Conservation (phyloP, 2,888 invertebrate species). For the Chymomyza fuscimana region DNA sequence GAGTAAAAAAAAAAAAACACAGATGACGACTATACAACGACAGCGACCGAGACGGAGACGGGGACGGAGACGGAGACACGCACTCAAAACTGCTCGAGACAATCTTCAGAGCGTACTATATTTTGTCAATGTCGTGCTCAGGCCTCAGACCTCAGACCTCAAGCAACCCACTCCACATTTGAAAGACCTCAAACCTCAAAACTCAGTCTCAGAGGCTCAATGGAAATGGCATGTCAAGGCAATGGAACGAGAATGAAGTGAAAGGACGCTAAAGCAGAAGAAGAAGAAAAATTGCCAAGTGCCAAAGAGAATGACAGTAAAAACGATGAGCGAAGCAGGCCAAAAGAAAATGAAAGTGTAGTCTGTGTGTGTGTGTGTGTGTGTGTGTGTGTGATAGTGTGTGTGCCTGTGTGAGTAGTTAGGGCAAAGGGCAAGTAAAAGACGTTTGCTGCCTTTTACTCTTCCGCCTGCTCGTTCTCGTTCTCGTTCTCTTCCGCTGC, state of each 20-base stretch:
- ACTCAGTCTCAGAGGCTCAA: background rate
- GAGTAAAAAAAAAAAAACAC: background rate
- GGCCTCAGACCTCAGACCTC: constrained; percentile 2
- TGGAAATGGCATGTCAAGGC: background rate
- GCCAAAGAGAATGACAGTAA: constrained; percentile 36
- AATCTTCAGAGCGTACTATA: constrained; percentile 19
- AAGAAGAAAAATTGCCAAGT: constrained; percentile 51
- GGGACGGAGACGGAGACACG: background rate
- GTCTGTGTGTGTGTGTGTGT: too few species aligned
- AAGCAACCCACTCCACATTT: background rate
- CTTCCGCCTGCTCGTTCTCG: background rate
- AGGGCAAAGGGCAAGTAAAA: background rate
- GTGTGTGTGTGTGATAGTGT: background rate
- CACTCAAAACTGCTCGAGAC: constrained; percentile 26
- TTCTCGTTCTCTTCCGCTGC: background rate
- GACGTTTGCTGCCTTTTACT: background rate
- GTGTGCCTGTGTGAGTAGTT: background rate
- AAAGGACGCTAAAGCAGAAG: background rate
- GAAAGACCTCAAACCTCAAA: background rate
- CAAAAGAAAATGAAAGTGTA: constrained; percentile 33
- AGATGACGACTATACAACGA: background rate
- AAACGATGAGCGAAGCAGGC: constrained; percentile 19
- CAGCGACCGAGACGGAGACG: background rate
- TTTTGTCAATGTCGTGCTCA: constrained; percentile 22
- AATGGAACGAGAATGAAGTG: constrained; percentile 17